Evolutionary conservation across 2,797 vertebrate genomes (phyloP).

Genomic region (Danio aesculapii): DNA sequence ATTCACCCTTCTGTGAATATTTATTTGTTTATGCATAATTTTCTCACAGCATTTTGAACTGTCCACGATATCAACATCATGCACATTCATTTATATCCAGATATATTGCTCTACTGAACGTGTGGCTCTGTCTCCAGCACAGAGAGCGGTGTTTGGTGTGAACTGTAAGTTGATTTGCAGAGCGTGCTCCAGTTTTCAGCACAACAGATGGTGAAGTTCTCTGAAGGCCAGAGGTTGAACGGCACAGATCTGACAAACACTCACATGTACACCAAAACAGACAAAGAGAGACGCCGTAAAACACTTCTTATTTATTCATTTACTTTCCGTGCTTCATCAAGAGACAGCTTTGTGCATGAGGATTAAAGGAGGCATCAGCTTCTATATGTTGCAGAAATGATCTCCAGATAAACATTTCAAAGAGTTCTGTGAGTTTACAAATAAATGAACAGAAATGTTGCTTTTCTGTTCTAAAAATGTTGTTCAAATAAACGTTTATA

Average conservation of each 20-base stretch:
- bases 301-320: background rate
- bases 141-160: conserved; percentile 19
- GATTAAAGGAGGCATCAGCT: background rate
- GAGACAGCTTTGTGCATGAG: conserved; percentile 2
- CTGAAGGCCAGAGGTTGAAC: conserved; percentile 35
- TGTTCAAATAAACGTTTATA: no score
- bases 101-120: no score
- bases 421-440: no score
- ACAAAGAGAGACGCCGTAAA: conserved; percentile 21
- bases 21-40: no score
- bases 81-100: no score
- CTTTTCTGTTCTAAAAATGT: no score
- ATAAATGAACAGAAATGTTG: no score
- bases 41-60: no score
- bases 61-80: no score
- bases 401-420: no score
- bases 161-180: conserved; percentile 14
- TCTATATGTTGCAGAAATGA: background rate
- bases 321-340: background rate
- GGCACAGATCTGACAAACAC: conserved; percentile 36
- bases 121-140: no score
- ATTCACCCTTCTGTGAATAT: no score
- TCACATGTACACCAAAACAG: conserved; percentile 24
- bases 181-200: conserved; percentile 33
- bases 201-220: conserved; percentile 40